These are phyloP conservation scores for Dendroctonus ponderosae DNA, from an alignment of 1,140 invertebrate genomes.

Conservation along the genomic window DNA sequence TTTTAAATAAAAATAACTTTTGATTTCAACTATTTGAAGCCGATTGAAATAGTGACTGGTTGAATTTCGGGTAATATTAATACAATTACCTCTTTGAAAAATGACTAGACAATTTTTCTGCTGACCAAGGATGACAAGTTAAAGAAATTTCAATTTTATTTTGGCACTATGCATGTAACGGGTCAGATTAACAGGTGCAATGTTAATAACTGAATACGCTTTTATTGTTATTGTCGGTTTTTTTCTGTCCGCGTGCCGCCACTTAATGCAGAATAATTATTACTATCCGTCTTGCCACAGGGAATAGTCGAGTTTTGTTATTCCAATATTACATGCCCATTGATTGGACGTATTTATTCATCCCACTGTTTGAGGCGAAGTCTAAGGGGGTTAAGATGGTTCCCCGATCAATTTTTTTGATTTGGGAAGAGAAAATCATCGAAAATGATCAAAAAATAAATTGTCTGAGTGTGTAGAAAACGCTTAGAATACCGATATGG, in stretches of 20 bases:
- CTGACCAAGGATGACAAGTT: constrained; percentile 38
- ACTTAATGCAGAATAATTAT: not conserved
- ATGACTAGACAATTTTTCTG: constrained; percentile 38
- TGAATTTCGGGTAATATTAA: constrained; percentile 27
- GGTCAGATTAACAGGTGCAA: constrained; percentile 29
- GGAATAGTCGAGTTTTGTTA: too few relatives aligned
- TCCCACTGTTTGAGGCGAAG: too few relatives aligned
- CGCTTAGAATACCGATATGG: too few relatives aligned
- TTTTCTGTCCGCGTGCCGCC: not conserved
- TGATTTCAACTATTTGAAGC: not conserved
- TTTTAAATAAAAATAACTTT: too few relatives aligned
- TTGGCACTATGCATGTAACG: constrained; percentile 36
- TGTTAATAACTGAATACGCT: constrained; percentile 18
- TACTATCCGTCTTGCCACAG: too few relatives aligned
- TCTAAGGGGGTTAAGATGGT: too few relatives aligned
- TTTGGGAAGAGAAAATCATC: too few relatives aligned
- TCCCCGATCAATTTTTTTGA: too few relatives aligned
- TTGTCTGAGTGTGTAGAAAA: too few relatives aligned
- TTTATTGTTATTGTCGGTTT: constrained; percentile 9
- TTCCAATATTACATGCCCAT: too few relatives aligned
- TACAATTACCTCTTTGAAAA: constrained; percentile 35
- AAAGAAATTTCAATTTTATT: constrained; percentile 38
- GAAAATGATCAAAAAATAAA: too few relatives aligned
- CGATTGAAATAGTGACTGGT: constrained; percentile 7
- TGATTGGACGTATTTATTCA: too few relatives aligned